These are phyloP conservation scores for Diabrotica undecimpunctata DNA, from an alignment of 1,140 invertebrate genomes.

Conservation along the genomic window DNA sequence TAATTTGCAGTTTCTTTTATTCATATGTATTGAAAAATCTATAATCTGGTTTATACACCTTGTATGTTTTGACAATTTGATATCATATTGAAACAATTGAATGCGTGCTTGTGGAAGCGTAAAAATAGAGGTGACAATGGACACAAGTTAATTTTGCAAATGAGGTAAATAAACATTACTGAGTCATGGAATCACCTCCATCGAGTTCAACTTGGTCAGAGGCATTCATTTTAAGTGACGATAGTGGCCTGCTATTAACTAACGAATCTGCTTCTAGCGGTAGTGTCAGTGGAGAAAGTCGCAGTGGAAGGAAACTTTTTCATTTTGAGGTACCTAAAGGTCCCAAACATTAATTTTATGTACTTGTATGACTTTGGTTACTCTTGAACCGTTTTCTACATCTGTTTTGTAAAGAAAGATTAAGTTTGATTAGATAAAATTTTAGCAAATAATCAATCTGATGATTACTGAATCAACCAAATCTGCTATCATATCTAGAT, in stretches of 20 bases:
- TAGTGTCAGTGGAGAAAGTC: constrained; percentile 50
- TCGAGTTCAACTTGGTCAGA: constrained; percentile 58
- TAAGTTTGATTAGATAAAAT: no score
- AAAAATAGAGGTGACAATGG: neutral
- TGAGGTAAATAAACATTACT: constrained; percentile 17
- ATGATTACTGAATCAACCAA: no score
- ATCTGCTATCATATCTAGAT: no score
- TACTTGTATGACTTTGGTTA: no score
- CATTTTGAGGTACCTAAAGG: constrained; percentile 54
- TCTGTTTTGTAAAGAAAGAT: no score
- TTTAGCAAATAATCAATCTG: no score
- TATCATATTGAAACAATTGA: no score
- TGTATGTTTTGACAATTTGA: no score
- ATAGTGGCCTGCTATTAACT: constrained; percentile 59
- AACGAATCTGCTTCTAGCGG: constrained; percentile 62
- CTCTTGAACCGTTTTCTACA: neutral
- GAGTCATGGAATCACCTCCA: constrained; percentile 57
- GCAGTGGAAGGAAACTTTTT: constrained; percentile 52
- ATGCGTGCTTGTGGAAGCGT: neutral
- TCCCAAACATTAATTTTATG: neutral
- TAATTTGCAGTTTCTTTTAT: no score
- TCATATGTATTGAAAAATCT: no score
- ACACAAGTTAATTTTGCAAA: constrained; percentile 7
- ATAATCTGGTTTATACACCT: no score
- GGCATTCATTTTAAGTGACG: constrained; percentile 57